Evolutionary conservation across 1,140 invertebrate genomes (phyloP), one percentile per base, ranked within the genome.

Genomic region (Ganaspis sp.): DNA sequence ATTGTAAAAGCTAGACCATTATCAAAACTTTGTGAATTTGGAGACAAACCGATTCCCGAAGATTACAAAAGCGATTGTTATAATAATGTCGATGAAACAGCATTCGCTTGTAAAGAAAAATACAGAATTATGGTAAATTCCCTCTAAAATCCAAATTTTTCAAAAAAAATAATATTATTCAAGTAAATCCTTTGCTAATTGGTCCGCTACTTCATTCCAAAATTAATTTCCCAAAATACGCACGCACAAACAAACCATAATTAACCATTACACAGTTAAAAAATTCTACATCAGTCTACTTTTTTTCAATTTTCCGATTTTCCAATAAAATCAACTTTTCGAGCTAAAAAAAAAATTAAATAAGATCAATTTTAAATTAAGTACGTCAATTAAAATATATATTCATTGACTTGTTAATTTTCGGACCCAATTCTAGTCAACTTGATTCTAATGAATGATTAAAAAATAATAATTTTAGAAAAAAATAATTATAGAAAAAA

Each of bases 11-110:
- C 95, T 0, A 92, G 93, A 78, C 94, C 95, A 1, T 87, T 97
- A 49, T 93, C 93, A 23, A 95, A 94, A 87, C 90, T 97, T 1
- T 97, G 95, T 82, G 95, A 97, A 90, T 95, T 94, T 83, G 94
- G 95, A 84, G 95, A 95, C 12, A 92, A 92, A 73, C 91, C 92
- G 21, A 89, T 96, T 72, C 95, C 95, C 0, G 92, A 93, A 74
- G 94, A 95, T 83, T 95, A 96, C 90, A 95, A 95, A 87, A 94
- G 94, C 40, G 96, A 96, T 85, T 96, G 96, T 84, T 96, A 96
- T 88, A 94, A 95, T 86, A 95, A 96, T 86, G 93, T 96, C 9
- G 95, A 96, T 85, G 95, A 96, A 89, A 94, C 94, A 15, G 94
- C 95, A 71, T 96, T 94, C 84, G 96, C 95, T 12, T 96, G 96